Evolutionary conservation across 1,140 invertebrate species (phyloP).

Genomic region (Drosophila lacertosa): DNA sequence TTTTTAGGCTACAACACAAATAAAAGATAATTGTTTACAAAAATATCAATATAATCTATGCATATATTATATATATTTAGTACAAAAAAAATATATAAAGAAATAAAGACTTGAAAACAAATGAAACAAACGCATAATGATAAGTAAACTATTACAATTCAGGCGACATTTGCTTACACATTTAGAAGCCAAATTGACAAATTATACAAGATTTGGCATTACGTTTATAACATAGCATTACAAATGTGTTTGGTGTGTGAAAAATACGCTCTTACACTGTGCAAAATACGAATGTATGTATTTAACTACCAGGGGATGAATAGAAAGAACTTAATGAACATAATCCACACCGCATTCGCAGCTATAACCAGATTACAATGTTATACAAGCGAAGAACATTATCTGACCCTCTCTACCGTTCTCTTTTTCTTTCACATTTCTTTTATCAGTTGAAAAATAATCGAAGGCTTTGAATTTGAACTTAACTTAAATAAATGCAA

Average conservation of each 20-base stretch:
- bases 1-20: conserved; percentile 19
- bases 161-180: conserved; percentile 33
- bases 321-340: conserved; percentile 19
- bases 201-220: conserved; percentile 41
- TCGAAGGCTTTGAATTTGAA: conserved; percentile 6
- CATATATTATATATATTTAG: conserved; percentile 41
- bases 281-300: conserved; percentile 35
- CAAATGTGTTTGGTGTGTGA: conserved; percentile 13
- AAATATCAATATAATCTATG: conserved; percentile 47
- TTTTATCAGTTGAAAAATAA: background rate
- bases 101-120: conserved; percentile 16
- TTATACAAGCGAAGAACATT: conserved; percentile 1
- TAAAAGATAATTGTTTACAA: conserved; percentile 37
- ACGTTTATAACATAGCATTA: conserved; percentile 35
- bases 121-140: conserved; percentile 21
- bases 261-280: conserved; percentile 32
- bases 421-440: background rate
- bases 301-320: conserved; percentile 10
- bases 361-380: background rate
- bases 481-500: conserved; percentile 27
- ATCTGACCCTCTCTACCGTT: background rate
- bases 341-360: conserved; percentile 2
- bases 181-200: conserved; percentile 22
- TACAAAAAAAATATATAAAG: conserved; percentile 25
- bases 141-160: conserved; percentile 41